A percentile compares a stretch with the other conserved stretches of the same genome.
These are phyloP conservation scores for Reticulitermes speratus DNA, from an alignment of 1,140 invertebrate genomes.

Conservation along the genomic window DNA sequence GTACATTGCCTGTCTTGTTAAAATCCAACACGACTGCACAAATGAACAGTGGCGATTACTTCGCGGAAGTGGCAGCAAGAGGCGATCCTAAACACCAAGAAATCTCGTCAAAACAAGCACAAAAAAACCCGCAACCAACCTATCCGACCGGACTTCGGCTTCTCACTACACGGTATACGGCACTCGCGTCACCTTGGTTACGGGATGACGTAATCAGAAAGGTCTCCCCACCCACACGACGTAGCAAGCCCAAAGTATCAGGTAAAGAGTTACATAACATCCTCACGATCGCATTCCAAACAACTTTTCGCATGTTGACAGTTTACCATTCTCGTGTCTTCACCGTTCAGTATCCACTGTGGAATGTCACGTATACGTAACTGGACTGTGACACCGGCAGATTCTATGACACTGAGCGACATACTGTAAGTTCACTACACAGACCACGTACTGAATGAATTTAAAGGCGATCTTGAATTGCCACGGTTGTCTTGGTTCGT, in stretches of 20 bases:
- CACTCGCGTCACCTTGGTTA: not conserved
- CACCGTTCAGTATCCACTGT: no score
- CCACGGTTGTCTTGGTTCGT: no score
- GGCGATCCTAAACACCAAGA: not conserved
- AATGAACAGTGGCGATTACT: not conserved
- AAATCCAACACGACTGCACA: no score
- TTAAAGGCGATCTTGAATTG: no score
- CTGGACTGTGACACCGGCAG: no score
- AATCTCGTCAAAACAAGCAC: not conserved
- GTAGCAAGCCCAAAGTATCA: not conserved
- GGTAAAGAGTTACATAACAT: not conserved
- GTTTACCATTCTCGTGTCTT: not conserved
- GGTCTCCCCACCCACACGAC: not conserved
- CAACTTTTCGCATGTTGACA: not conserved
- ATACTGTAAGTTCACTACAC: no score
- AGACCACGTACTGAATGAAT: no score
- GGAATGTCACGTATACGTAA: no score
- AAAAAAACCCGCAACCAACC: not conserved
- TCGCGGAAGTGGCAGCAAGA: not conserved
- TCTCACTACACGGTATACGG: not conserved
- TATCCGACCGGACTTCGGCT: not conserved
- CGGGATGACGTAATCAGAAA: not conserved
- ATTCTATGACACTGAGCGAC: no score
- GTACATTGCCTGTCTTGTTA: no score
- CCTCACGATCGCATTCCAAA: not conserved